Evolutionary conservation across 92 coral and sea anemone species (phyloP).

Genomic region (Epizoanthus stellaris): DNA sequence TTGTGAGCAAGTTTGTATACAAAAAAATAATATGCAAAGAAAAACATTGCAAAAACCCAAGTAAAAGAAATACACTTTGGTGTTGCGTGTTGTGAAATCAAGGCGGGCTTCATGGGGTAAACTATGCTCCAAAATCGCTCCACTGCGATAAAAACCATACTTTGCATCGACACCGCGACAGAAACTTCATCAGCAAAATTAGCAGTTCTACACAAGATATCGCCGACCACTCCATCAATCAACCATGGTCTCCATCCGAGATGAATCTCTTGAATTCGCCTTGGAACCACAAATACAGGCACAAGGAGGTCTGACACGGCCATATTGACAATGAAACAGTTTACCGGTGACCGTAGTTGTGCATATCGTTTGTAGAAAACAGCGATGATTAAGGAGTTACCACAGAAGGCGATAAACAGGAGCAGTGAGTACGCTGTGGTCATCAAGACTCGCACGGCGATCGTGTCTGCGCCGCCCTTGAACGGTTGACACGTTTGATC

Average conservation of each 20-base stretch:
- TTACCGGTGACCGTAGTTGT: conserved; percentile 13
- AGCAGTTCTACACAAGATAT: conserved; percentile 7
- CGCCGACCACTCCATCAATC: conserved; percentile 25
- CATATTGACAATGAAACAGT: conserved; percentile 47
- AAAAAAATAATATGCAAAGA: not conserved
- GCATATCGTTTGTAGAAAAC: conserved; percentile 29
- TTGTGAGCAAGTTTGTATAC: not conserved
- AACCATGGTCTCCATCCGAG: conserved; percentile 24
- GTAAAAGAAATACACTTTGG: conserved; percentile 18
- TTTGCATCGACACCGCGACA: conserved; percentile 15
- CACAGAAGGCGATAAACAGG: conserved; percentile 7
- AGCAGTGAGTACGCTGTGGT: not conserved
- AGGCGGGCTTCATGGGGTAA: conserved; percentile 10
- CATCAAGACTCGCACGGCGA: not conserved
- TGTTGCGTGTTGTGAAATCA: not conserved
- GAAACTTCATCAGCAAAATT: conserved; percentile 25
- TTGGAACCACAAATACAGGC: conserved; percentile 40
- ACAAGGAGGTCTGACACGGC: conserved; percentile 45
- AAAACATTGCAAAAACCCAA: conserved; percentile 2
- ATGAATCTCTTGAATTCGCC: not conserved
- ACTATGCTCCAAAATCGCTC: conserved; percentile 25
- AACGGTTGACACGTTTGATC: not conserved
- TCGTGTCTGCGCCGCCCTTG: not conserved
- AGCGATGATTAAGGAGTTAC: conserved; percentile 41
- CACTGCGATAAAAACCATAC: conserved; percentile 43